These are phyloP conservation scores for Porites evermanni DNA, from an alignment of 92 coral and sea anemone species.

Conservation along the genomic window DNA sequence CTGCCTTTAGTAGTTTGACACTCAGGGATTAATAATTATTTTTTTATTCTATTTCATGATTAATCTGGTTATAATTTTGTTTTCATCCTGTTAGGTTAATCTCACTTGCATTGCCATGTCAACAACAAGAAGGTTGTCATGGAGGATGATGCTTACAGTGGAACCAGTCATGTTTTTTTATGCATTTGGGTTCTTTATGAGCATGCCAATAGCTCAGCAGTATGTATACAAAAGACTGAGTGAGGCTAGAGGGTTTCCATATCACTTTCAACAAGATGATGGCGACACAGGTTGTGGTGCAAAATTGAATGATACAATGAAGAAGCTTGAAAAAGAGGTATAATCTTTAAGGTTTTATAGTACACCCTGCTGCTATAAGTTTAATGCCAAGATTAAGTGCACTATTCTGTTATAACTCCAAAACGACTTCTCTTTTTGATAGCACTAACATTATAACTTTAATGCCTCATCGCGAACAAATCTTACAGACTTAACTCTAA, in stretches of 20 bases:
- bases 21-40: too few species aligned
- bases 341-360: too few species aligned
- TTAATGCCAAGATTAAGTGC: too few species aligned
- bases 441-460: too few species aligned
- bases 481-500: too few species aligned
- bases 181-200: constrained; percentile 81
- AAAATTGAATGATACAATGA: constrained; percentile 43
- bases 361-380: too few species aligned
- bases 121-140: constrained; percentile 23
- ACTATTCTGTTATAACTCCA: too few species aligned
- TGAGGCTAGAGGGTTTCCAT: constrained; percentile 72
- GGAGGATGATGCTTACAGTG: constrained; percentile 71
- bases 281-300: constrained; percentile 31
- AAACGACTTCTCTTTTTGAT: too few species aligned
- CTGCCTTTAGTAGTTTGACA: too few species aligned
- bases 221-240: constrained; percentile 71
- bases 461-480: too few species aligned
- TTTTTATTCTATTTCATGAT: too few species aligned
- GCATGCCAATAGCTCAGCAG: constrained; percentile 70
- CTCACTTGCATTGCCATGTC: neutral
- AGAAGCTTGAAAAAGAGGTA: constrained; percentile 74
- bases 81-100: neutral
- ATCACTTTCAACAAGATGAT: constrained; percentile 28
- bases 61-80: neutral
- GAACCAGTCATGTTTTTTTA: constrained; percentile 86